Percentiles rank a stretch among this genome's conserved stretches.
These are phyloP conservation scores for Stomatorhinus walkeri DNA, from an alignment of 2,797 vertebrate genomes.

Conservation along the genomic window DNA sequence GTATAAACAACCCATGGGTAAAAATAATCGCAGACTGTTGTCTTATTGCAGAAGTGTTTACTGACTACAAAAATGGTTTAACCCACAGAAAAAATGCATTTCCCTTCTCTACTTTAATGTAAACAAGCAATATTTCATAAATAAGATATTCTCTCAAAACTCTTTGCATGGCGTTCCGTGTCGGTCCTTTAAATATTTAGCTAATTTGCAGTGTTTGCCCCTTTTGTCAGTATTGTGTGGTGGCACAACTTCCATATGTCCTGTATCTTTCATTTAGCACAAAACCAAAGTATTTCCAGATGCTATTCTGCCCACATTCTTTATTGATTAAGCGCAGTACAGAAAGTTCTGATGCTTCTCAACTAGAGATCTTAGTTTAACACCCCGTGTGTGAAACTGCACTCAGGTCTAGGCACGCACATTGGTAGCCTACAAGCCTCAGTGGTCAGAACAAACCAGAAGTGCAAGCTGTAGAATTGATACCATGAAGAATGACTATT, in stretches of 20 bases:
- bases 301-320: neutral
- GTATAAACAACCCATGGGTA: neutral
- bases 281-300: neutral
- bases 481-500: neutral
- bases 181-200: neutral
- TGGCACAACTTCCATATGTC: neutral
- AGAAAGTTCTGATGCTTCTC: neutral
- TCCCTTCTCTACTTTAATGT: neutral
- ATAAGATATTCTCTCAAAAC: neutral
- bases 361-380: neutral
- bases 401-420: neutral
- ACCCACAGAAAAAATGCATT: neutral
- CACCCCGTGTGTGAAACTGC: neutral
- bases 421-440: neutral
- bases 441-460: neutral
- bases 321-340: neutral
- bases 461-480: neutral
- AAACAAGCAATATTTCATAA: neutral
- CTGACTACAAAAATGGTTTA: neutral
- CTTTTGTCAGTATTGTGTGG: neutral
- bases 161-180: neutral
- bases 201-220: neutral
- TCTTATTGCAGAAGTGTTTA: neutral
- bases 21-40: neutral
- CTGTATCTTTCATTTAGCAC: neutral